Evolutionary conservation across 2,113 vertebrate species (phyloP).

Genomic region (Microcebus murinus): DNA sequence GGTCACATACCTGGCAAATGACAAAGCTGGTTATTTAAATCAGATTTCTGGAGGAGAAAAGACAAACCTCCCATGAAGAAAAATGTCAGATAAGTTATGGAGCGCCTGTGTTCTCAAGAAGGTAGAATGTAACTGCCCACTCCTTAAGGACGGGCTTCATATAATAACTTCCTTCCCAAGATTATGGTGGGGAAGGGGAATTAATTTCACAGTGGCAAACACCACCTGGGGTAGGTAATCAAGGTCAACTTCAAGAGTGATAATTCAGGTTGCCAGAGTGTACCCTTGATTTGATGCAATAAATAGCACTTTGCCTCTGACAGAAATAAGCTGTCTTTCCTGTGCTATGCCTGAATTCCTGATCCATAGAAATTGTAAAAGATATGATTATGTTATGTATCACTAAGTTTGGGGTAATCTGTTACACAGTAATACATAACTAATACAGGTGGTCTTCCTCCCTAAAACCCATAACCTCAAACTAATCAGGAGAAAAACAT

Average conservation of each 20-base stretch:
- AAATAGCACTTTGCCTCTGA: not conserved
- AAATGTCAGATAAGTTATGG: not conserved
- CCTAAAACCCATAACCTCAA: not conserved
- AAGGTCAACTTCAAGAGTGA: not conserved
- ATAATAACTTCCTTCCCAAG: not conserved
- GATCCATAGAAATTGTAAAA: not conserved
- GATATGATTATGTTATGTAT: not conserved
- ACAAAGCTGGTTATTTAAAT: slow-evolving; percentile 18
- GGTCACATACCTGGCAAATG: not conserved
- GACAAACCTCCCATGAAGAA: not conserved
- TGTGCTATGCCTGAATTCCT: not conserved
- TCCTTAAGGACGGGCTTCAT: not conserved
- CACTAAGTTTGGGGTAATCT: not conserved
- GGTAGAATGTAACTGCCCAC: not conserved
- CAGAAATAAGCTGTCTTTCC: not conserved
- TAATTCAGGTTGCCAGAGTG: not conserved
- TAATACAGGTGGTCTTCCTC: not conserved
- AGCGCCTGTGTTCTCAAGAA: not conserved
- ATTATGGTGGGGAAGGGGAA: fast-evolving
- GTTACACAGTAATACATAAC: not conserved
- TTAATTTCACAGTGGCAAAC: too few relatives aligned
- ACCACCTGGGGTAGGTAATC: not conserved
- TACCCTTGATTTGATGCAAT: not conserved
- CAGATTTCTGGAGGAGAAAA: not conserved
- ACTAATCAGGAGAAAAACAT: not conserved